Evolutionary conservation across 2,888 invertebrate genomes (phyloP).

Genomic region (Troglohyphantes excavatus): DNA sequence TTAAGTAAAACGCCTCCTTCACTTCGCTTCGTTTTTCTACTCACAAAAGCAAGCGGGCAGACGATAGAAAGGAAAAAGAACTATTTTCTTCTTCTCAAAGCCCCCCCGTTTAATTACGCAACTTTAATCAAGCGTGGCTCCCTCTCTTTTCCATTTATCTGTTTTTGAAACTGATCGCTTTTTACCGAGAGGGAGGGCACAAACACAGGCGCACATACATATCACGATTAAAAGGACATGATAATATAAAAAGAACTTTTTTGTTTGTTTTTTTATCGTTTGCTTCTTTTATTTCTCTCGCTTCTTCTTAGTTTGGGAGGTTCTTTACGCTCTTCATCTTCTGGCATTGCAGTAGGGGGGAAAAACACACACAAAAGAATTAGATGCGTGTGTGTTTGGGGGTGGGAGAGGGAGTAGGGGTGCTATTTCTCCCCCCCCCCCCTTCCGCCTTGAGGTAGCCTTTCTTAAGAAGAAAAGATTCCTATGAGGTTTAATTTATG

Average conservation of each 20-base stretch:
- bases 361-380: conserved; percentile 76
- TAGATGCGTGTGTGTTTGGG: conserved; percentile 45
- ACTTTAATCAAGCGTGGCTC: conserved; percentile 75
- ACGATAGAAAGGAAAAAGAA: conserved; percentile 67
- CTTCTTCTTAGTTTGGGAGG: conserved; percentile 17
- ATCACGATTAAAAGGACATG: conserved; percentile 77
- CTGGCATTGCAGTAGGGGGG: conserved; percentile 8
- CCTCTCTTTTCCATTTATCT: conserved; percentile 65
- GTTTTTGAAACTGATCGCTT: conserved; percentile 78
- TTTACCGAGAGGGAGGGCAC: conserved; percentile 18
- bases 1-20: conserved; percentile 74
- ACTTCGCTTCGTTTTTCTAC: conserved; percentile 28
- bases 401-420: conserved; percentile 7
- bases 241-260: conserved; percentile 49
- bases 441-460: conserved; percentile 7
- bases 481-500: conserved; percentile 70
- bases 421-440: background rate
- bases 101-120: conserved; percentile 75
- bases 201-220: conserved; percentile 69
- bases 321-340: conserved; percentile 56
- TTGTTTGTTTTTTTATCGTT: conserved; percentile 16
- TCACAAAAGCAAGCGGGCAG: conserved; percentile 64
- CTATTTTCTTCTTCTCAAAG: conserved; percentile 69
- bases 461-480: background rate
- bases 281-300: conserved; percentile 11